Evolutionary conservation across 2,888 invertebrate genomes (phyloP), one percentile per base, ranked within the genome.

Genomic region (Hybos culiciformis): DNA sequence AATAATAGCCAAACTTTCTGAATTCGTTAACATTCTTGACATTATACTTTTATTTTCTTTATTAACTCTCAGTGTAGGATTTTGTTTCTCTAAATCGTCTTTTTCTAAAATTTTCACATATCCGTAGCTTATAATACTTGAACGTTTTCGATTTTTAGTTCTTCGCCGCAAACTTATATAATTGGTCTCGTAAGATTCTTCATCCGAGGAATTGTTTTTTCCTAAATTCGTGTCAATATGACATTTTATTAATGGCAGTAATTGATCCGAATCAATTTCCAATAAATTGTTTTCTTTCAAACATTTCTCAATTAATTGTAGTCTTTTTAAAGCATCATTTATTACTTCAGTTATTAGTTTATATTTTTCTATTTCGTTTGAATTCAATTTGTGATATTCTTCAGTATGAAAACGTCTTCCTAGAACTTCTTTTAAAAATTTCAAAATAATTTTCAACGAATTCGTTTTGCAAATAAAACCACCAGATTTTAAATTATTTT

Each of bases 1-100:
- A 58, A 83, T 70, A 31, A 80, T 74, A n/a, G 86, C 77, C 36
- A 88, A 67, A 49, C 80, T 78, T 50, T 79, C 78, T 1, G 83
- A 80, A 23, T 82, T 75, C 8, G 84, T 77, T 41, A 88, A 59
- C 84, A 90, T 80, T 51, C 61, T 61, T 1, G 58, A 56, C 46
- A 66, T 57, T 11, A 66, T 59, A 40, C 62, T 60, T 3, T 56
- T 54, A 37, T 61, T 57, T 7, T 29, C 29, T 29, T 29, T 29
- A n/a, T n/a, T n/a, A n/a, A n/a, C n/a, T n/a, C n/a, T n/a, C n/a
- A n/a, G n/a, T n/a, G n/a, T n/a, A n/a, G n/a, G n/a, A n/a, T n/a
- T n/a, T n/a, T n/a, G n/a, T 2, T 29, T 12, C 26, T 41, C n/a
- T n/a, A 6, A 9, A 8, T 37, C 4, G 11, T 12, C 11, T 29